Conservation (phyloP, 2,888 invertebrate genomes). For the Lochmaea capreae region DNA sequence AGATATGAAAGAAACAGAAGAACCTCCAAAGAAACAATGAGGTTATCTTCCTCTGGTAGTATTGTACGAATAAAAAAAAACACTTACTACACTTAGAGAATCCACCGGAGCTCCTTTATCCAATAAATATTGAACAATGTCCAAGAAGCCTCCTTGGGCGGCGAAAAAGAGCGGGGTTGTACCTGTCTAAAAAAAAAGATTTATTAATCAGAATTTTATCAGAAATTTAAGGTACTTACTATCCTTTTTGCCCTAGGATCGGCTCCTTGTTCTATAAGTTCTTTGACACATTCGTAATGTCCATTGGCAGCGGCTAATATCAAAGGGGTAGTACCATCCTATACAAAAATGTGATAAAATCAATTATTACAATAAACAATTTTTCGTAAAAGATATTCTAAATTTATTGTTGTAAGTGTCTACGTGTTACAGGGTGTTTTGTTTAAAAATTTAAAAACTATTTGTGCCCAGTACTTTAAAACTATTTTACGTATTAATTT, state of each 20-base stretch:
- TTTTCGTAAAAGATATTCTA: constrained; percentile 8
- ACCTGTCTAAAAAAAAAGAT: constrained; percentile 77
- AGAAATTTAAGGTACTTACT: constrained; percentile 66
- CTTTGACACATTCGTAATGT: constrained; percentile 86
- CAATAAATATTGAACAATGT: constrained; percentile 82
- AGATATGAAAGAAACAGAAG: constrained; percentile 27
- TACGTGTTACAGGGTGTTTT: too few species aligned
- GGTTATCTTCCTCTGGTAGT: too few species aligned
- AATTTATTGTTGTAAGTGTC: constrained; percentile 2
- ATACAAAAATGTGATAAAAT: constrained; percentile 46
- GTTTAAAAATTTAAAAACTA: too few species aligned
- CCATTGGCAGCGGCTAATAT: constrained; percentile 93
- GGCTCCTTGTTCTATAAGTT: constrained; percentile 90
- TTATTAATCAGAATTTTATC: constrained; percentile 4
- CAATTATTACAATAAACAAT: constrained; percentile 3
- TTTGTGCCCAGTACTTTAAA: too few species aligned
- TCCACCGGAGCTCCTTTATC: constrained; percentile 84
- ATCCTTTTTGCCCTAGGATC: constrained; percentile 87
- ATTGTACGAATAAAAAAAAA: neutral
- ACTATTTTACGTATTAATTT: too few species aligned
- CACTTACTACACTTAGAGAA: constrained; percentile 80
- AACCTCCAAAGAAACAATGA: constrained; percentile 28
- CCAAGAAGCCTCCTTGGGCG: constrained; percentile 90
- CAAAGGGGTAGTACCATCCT: constrained; percentile 95
- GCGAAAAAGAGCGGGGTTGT: constrained; percentile 95